phyloP scores from a whole-genome alignment of 2,113 vertebrate species.

The Herpetotheres cachinnans region DNA sequence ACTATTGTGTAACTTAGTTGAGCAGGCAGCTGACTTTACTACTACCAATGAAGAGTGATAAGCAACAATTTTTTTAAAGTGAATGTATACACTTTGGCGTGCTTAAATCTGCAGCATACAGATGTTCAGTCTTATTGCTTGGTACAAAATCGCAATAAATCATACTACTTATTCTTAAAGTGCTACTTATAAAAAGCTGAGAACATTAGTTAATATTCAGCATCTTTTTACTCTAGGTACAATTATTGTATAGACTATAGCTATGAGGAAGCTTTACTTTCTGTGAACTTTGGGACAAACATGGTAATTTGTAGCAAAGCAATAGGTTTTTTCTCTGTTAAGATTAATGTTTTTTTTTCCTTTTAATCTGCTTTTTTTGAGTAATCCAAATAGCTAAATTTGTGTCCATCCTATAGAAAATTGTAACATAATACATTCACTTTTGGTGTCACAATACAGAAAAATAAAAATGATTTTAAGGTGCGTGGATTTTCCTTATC shows the following conservation, averaged over 20 bases:
- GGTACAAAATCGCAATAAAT: slow-evolving; percentile 66
- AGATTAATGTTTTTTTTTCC: slow-evolving; percentile 7
- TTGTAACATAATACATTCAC: slow-evolving; percentile 61
- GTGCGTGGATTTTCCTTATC: slow-evolving; percentile 58
- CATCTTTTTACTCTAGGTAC: slow-evolving; percentile 48
- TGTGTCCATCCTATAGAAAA: slow-evolving; percentile 66
- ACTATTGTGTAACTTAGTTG: slow-evolving; percentile 58
- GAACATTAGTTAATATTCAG: slow-evolving; percentile 31
- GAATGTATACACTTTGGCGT: slow-evolving; percentile 67
- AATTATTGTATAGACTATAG: slow-evolving; percentile 36
- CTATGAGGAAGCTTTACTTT: slow-evolving; percentile 49
- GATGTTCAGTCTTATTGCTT: slow-evolving; percentile 57
- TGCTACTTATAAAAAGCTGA: slow-evolving; percentile 60
- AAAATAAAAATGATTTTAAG: slow-evolving; percentile 63
- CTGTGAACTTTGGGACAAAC: slow-evolving; percentile 32
- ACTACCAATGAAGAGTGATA: slow-evolving; percentile 67
- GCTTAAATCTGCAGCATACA: slow-evolving; percentile 59
- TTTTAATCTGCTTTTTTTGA: slow-evolving; percentile 46
- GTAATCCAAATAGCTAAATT: slow-evolving; percentile 39
- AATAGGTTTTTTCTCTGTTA: slow-evolving; percentile 25
- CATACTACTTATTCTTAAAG: slow-evolving; percentile 61
- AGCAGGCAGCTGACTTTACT: slow-evolving; percentile 55
- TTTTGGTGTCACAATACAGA: slow-evolving; percentile 61
- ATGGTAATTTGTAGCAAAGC: slow-evolving; percentile 43
- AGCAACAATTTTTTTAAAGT: slow-evolving; percentile 54